Base-by-base conservation (phyloP, 2,888 invertebrate species). In the Caradrina kadenii region DNA sequence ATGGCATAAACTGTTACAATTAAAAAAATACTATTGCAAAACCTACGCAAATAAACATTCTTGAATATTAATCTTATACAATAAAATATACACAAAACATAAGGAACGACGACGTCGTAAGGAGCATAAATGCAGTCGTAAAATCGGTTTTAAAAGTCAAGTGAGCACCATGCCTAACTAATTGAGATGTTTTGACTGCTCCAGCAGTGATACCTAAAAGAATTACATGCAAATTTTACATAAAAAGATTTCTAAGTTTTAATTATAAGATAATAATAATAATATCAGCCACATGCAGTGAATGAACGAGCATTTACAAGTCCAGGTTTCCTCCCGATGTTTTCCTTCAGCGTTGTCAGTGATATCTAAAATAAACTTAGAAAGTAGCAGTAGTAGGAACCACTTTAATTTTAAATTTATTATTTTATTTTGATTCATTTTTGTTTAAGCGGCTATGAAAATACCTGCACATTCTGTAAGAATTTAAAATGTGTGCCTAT, bases 181-280 rank as follows among this genome's bases (percentile, higher is more conserved):
- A 93, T 92, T 90, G 87, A 93, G 90, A 89, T 87, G 88, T 91
- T 88, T 80, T 80, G 79, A 75, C 77, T 75, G 77, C 2, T 45
- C 77, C 63, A 35, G 35, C 72, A 73, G 62, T 76, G 68, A 75
- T 66, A 68, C 54, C 80, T 61, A 55, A 55, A 45, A 11, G 22
- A 2, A 58, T 19, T 17, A 81, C 8, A 42, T 49, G 11, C 22
- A 35, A 21, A 60, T 73, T 17, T 8, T 22, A 4, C 13, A 15
- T 2, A 61, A 26, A 26, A 26, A 26, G 26, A 26, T 26, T 26
- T 26, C n/a, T 26, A 26, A 26, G 26, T 26, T 26, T 26, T 26
- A 26, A 3, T 26, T 26, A 3, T 26, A n/a, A n/a, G n/a, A n/a
- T n/a, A 3, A 26, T 26, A 26, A 26, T 26, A 26, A 26, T 26